phyloP scores from a whole-genome alignment of 2,888 invertebrate genomes.

The Drosophila cyrtoloma region DNA sequence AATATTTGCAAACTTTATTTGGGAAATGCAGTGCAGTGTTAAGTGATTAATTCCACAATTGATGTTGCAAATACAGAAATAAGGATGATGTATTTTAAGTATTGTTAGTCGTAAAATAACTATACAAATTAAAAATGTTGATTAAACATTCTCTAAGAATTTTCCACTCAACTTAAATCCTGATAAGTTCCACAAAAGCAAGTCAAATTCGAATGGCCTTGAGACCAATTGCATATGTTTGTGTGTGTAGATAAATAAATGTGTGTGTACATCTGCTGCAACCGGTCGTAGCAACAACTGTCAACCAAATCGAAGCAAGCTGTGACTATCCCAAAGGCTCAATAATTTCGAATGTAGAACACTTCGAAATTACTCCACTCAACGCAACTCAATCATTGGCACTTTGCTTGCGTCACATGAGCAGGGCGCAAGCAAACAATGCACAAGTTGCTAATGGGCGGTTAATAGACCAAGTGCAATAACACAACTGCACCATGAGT shows the following conservation, averaged over 20 bases:
- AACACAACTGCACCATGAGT: slow-evolving; percentile 12
- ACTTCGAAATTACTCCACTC: neutral
- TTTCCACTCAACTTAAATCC: neutral
- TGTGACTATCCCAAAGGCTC: slow-evolving; percentile 1
- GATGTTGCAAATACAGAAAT: neutral
- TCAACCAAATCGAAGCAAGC: slow-evolving; percentile 21
- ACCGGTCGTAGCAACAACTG: slow-evolving; percentile 15
- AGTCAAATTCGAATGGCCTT: slow-evolving; percentile 10
- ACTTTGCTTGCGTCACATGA: slow-evolving; percentile 9
- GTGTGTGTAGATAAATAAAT: neutral
- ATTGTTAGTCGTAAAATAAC: too few species aligned
- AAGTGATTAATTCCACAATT: neutral
- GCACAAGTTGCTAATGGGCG: slow-evolving; percentile 16
- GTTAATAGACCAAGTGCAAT: slow-evolving; percentile 36
- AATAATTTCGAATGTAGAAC: slow-evolving; percentile 3
- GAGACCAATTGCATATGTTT: slow-evolving; percentile 18
- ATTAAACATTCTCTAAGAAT: slow-evolving; percentile 1
- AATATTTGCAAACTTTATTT: neutral
- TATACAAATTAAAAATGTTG: neutral
- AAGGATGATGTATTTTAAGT: neutral
- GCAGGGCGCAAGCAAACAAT: slow-evolving; percentile 3
- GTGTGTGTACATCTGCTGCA: neutral
- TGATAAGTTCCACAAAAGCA: neutral
- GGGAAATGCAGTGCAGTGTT: neutral
- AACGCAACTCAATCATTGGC: slow-evolving; percentile 1